Conservation (phyloP, 2,888 invertebrate genomes). For the Loripinus fragilis region DNA sequence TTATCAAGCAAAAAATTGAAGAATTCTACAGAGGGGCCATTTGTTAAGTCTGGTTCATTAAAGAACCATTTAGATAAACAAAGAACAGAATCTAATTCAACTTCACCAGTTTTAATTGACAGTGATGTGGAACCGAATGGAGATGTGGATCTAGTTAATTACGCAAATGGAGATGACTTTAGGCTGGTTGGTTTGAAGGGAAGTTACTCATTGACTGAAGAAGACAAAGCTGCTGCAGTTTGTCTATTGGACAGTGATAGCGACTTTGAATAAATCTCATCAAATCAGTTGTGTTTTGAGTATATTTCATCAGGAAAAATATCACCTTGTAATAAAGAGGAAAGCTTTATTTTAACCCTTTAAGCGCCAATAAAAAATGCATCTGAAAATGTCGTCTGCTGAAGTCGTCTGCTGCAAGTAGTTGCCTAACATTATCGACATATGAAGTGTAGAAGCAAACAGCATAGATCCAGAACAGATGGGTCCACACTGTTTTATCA, state of each 20-base stretch:
- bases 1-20: slow-evolving; percentile 25
- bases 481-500: too few relatives aligned
- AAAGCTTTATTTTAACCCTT: too few relatives aligned
- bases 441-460: too few relatives aligned
- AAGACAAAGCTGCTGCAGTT: slow-evolving; percentile 16
- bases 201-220: slow-evolving; percentile 10
- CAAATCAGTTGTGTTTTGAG: too few relatives aligned
- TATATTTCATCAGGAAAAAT: too few relatives aligned
- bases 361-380: too few relatives aligned
- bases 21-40: slow-evolving; percentile 3
- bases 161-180: slow-evolving; percentile 11
- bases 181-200: background rate
- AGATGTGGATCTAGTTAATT: background rate
- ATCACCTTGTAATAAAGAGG: too few relatives aligned
- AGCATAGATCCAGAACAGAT: too few relatives aligned
- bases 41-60: background rate
- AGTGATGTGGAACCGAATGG: background rate
- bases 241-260: slow-evolving; percentile 25
- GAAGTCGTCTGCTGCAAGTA: too few relatives aligned
- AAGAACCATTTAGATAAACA: background rate
- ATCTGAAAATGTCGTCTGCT: too few relatives aligned
- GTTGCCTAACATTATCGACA: too few relatives aligned
- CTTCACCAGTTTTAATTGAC: slow-evolving; percentile 9
- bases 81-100: background rate
- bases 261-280: slow-evolving; percentile 19